Base-by-base conservation (phyloP, 1,140 invertebrate genomes). In the Streblospio benedicti region DNA sequence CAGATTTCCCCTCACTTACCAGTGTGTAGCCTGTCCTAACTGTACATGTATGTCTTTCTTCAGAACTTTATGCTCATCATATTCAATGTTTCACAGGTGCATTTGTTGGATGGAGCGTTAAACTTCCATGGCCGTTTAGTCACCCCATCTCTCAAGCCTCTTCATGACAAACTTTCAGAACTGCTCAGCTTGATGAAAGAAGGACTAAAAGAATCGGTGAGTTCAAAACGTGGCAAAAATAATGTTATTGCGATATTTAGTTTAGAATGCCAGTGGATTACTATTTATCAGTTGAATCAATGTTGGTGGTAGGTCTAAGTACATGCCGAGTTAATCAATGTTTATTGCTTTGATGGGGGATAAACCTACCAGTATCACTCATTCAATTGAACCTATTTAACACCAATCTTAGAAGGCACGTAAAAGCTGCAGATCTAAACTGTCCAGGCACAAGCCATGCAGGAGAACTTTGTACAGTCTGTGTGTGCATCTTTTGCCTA, bases 131-230 rank as follows among this genome's bases (percentile, higher is more conserved):
- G 87, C 0, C 83, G 87, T 65, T 78, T 94, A 35, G 90, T 89
- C 1, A 88, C 91, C 0, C 69, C 83, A 0, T 88, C 86, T 14
- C 86, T 95, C 0, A 87, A 89, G 61, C 91, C 91, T 1, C 71
- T 97, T 28, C 92, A 96, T 67, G 86, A 88, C 66, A 83, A 88
- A 56, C 77, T 97, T 4, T 81, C 90, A 18, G 91, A 93, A 70
- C 81, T 88, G 45, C 91, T 93, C 67, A 84, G 81, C 0, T 86
- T 90, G 65, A 79, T 93, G 38, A 85, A 86, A 64, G 84, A 87
- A 67, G 84, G 84, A 60, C 73, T 90, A 0, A 85, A 83, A 25
- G 65, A 72, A 23, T 38, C 50, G 14, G 57, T 61, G 51, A 61
- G 52, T 53, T 31, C n/a, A n/a, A n/a, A n/a, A 50, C 47, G 4